Base-by-base conservation (phyloP, 2,888 invertebrate species). In the Aphidius colemani region DNA sequence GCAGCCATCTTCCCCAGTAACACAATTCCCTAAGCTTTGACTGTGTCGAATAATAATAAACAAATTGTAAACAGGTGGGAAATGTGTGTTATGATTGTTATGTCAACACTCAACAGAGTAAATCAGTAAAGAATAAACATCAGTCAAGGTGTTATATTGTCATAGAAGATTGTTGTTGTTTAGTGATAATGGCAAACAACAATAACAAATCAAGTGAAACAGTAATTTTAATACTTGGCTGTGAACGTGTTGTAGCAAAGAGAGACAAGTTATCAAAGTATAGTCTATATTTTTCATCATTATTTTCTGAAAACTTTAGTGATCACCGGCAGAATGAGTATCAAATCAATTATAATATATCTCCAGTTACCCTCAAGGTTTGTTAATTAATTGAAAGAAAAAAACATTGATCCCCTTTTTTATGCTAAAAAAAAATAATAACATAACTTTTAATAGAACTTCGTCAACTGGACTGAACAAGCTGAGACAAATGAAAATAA, bases 211-310 rank as follows among this genome's bases (percentile, higher is more conserved):
- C 8, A 40, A 44, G 63, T 53, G 57, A 64, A 53, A 59, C 60
- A 50, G 71, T 74, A 39, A 71, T 70, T 41, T 67, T 78, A 45
- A 61, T 75, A 40, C 69, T 76, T 6, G 68, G 65, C 1, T 69
- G 67, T 8, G 44, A 67, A 55, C 69, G 67, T 0, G 61, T 76
- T 18, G 43, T 65, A 43, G 75, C 72, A 7, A 63, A 71, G n/a
- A 77, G 69, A 46, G 59, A 63, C n/a, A 74, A 72, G 50, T 65
- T 79, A n/a, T 66, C 69, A 0, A 66, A 65, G 6, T 69, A 74
- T 43, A 78, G 78, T 50, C 60, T 66, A 2, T 79, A 79, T 18
- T 79, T 79, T 57, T 69, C 71, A 0, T 72, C 74, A 2, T 70
- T 78, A 49, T 73, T 76, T 18, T 76, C 75, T 0, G 69, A 72